These are phyloP conservation scores for Rhopalosiphum padi DNA, from an alignment of 1,140 invertebrate genomes.

Conservation along the genomic window DNA sequence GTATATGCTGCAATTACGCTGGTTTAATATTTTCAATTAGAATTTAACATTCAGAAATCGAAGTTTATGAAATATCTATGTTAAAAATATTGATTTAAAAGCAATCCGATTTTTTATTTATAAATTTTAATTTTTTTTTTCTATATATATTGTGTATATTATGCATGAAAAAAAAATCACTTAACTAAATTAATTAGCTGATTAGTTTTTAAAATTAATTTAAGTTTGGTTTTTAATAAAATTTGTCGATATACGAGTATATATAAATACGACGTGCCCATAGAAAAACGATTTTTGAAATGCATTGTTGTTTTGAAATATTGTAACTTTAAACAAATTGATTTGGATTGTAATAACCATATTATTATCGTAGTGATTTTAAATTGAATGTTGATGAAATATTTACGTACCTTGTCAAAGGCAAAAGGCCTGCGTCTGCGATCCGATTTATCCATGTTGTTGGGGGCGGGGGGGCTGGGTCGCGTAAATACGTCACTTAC, in stretches of 20 bases:
- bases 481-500: conserved; percentile 68
- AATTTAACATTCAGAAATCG: not conserved
- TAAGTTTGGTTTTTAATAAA: not conserved
- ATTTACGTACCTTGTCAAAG: conserved; percentile 70
- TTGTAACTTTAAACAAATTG: not conserved
- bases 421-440: conserved; percentile 71
- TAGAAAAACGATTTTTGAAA: not conserved
- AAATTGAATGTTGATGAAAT: not conserved
- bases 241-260: not conserved
- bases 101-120: too few species aligned
- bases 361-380: not conserved
- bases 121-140: not conserved
- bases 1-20: not conserved
- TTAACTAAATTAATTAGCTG: not conserved
- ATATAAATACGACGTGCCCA: not conserved
- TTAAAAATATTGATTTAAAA: not conserved
- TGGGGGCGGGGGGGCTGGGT: conserved; percentile 64
- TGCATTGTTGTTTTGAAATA: not conserved
- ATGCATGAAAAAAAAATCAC: not conserved
- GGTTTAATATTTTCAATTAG: not conserved
- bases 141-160: not conserved
- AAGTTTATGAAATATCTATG: not conserved
- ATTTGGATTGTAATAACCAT: not conserved
- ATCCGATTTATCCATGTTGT: conserved; percentile 68
- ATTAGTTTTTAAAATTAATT: not conserved